Conservation (phyloP, 1,140 invertebrate species). For the Orius insidiosus region DNA sequence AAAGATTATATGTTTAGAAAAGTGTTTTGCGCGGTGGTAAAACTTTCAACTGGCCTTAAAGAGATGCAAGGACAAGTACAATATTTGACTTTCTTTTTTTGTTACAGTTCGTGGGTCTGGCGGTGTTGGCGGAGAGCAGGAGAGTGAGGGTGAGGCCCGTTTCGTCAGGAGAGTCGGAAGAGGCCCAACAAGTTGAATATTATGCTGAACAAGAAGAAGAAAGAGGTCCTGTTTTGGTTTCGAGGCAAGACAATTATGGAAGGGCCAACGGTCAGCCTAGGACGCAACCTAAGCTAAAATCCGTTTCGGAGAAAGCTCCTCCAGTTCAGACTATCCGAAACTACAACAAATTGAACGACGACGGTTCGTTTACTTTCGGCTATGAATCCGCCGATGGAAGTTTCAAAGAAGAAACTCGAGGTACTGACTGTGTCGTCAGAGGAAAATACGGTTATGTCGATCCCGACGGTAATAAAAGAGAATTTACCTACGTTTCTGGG, state of each 20-base stretch:
- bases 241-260: constrained; percentile 18
- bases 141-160: constrained; percentile 4
- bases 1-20: too few relatives aligned
- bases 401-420: too few relatives aligned
- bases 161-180: background rate
- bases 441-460: constrained; percentile 81
- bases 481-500: constrained; percentile 78
- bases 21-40: too few relatives aligned
- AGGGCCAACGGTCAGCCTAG: constrained; percentile 17
- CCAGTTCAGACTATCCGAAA: constrained; percentile 62
- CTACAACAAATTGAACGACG: constrained; percentile 66
- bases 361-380: constrained; percentile 72
- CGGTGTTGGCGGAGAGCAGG: constrained; percentile 2
- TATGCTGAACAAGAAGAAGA: constrained; percentile 22
- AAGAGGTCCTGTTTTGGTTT: constrained; percentile 15
- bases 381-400: constrained; percentile 68
- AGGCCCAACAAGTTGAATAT: constrained; percentile 1
- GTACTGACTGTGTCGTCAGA: constrained; percentile 68
- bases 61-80: too few relatives aligned
- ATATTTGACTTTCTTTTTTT: too few relatives aligned
- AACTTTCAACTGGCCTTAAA: too few relatives aligned
- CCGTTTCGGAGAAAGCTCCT: constrained; percentile 39
- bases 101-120: constrained; percentile 7
- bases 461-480: constrained; percentile 69
- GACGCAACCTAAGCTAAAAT: constrained; percentile 12